Percentiles rank a stretch among this genome's conserved stretches.
Evolutionary conservation across 1,140 invertebrate species (phyloP).

Genomic region (Microplitis mediator): DNA sequence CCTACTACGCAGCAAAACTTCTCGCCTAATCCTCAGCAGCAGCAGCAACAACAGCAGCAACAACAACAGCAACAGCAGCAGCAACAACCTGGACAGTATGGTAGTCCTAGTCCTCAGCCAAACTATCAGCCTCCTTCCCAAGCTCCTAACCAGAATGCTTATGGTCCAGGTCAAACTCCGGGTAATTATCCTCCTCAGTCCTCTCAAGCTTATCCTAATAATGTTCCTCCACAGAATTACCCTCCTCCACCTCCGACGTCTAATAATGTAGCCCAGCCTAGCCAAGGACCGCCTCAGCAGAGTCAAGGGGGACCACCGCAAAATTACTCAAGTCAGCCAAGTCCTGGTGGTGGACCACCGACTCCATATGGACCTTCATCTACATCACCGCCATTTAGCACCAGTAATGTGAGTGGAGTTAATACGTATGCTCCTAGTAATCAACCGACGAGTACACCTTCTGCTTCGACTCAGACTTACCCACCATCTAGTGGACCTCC

Average conservation of each 20-base stretch:
- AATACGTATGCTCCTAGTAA: conserved; percentile 59
- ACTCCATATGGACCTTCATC: conserved; percentile 54
- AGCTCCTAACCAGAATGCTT: conserved; percentile 56
- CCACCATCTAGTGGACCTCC: conserved; percentile 53
- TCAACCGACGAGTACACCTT: conserved; percentile 55
- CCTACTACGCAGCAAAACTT: conserved; percentile 56
- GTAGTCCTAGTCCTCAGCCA: conserved; percentile 57
- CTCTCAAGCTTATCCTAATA: conserved; percentile 57
- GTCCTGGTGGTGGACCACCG: conserved; percentile 52
- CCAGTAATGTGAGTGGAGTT: conserved; percentile 46
- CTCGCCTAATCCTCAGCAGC: conserved; percentile 47
- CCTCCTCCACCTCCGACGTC: conserved; percentile 50
- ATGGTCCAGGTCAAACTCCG: conserved; percentile 49
- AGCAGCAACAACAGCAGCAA: no score
- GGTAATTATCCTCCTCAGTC: conserved; percentile 55
- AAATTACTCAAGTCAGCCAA: conserved; percentile 56
- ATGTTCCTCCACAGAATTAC: conserved; percentile 55
- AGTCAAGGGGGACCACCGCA: conserved; percentile 50
- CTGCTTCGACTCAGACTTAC: conserved; percentile 60
- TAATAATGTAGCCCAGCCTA: conserved; percentile 46
- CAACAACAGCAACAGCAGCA: conserved; percentile 32
- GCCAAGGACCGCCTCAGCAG: conserved; percentile 52
- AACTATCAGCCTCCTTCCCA: conserved; percentile 57
- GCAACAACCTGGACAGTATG: conserved; percentile 54
- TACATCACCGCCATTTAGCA: conserved; percentile 55